These are phyloP conservation scores for Hemichromis elongatus DNA, from an alignment of 2,113 vertebrate genomes.

Conservation along the genomic window DNA sequence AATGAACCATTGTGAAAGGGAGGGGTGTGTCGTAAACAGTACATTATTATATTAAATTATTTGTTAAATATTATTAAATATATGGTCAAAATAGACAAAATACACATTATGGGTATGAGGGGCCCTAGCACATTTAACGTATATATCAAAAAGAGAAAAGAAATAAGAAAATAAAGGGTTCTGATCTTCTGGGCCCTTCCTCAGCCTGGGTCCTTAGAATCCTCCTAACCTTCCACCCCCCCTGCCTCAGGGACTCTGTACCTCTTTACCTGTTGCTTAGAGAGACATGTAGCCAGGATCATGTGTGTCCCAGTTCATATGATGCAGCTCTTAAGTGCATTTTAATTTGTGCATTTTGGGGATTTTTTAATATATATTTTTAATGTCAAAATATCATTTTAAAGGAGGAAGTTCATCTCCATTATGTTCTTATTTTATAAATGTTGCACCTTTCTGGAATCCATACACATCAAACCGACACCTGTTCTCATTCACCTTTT, in stretches of 20 bases:
- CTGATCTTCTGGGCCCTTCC: too few relatives aligned
- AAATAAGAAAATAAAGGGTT: too few relatives aligned
- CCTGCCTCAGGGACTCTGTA: not conserved
- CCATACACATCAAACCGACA: not conserved
- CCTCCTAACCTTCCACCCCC: too few relatives aligned
- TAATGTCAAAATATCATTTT: not conserved
- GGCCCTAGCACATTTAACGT: too few relatives aligned
- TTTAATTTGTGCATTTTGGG: not conserved
- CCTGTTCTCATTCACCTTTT: not conserved
- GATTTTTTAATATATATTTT: not conserved
- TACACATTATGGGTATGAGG: too few relatives aligned
- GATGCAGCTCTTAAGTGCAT: fast-evolving
- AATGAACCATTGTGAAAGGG: too few relatives aligned
- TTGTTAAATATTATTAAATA: too few relatives aligned
- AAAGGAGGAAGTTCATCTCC: not conserved
- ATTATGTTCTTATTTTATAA: not conserved
- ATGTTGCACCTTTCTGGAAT: not conserved
- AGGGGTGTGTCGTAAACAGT: too few relatives aligned
- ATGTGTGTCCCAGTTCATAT: not conserved
- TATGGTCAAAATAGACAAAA: too few relatives aligned
- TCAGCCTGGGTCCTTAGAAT: too few relatives aligned
- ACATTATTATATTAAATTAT: too few relatives aligned
- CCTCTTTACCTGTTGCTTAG: not conserved
- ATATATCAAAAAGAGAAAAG: too few relatives aligned
- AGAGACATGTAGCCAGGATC: not conserved